Evolutionary conservation across 2,797 vertebrate genomes (phyloP), one percentile per base, ranked within the genome.

Genomic region (Neosilurus mollespiculum): DNA sequence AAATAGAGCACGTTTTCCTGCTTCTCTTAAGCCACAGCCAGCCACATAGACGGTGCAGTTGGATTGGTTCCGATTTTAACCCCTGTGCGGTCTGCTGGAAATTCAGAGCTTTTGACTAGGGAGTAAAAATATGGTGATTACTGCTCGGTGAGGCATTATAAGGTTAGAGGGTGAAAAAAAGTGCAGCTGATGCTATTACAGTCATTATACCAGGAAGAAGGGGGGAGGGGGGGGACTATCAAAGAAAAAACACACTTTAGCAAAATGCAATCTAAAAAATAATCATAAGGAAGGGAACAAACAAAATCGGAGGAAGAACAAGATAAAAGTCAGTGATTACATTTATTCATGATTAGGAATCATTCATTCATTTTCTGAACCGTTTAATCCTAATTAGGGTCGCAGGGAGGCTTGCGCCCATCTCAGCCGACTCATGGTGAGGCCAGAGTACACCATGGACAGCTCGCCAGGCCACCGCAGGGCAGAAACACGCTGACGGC

Each of bases 11-110:
- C 53, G 72, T 81, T 81, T 81, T 83, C 85, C 77, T 80, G 24
- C 64, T 65, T 12, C 62, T 67, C 70, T 65, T 58, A 22, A 20
- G 15, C 20, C 62, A 71, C 66, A 84, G 54, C 20, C 14, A 83
- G 75, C 20, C 72, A 80, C 75, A 81, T 84, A 14, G 76, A 14
- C 22, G 2, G 62, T 65, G 61, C 4, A 22, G 18, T 70, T 65
- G 73, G 73, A 87, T 82, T 87, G 85, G 71, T 59, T 73, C 53
- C 75, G 67, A 73, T 64, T 71, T 75, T 84, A 82, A 75, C 62
- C 65, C 37, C 65, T 82, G 61, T 59, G 14, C 37, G 54, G 14
- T 34, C 72, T 69, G 56, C 43, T 80, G 73, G 71, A 73, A 78
- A 84, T 75, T 58, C 49, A 71, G 65, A 59, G 71, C 53, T 18